Conservation (phyloP, 1,140 invertebrate genomes). For the Steinernema feltiae region DNA sequence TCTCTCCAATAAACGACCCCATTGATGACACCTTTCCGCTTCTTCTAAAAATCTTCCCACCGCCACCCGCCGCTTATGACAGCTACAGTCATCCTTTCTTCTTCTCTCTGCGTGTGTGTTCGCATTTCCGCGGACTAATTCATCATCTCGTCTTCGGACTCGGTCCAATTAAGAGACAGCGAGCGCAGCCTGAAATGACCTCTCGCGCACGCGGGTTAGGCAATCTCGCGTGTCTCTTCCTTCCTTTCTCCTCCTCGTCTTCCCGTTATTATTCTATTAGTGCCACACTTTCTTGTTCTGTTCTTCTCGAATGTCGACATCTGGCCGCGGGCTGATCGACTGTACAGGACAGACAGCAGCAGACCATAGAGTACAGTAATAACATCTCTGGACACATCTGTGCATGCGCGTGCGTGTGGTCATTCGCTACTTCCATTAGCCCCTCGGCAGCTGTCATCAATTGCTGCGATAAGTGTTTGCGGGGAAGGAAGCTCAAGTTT, state of each 20-base stretch:
- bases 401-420: background rate
- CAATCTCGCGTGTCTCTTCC: background rate
- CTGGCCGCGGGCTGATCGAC: background rate
- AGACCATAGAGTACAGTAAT: constrained; percentile 1
- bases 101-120: too few relatives aligned
- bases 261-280: constrained; percentile 10
- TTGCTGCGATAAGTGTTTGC: background rate
- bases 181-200: background rate
- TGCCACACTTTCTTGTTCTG: background rate
- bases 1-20: background rate
- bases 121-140: too few relatives aligned
- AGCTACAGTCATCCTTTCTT: too few relatives aligned
- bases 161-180: background rate
- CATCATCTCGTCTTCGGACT: too few relatives aligned
- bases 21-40: background rate
- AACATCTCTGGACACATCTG: background rate
- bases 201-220: background rate
- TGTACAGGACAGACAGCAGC: background rate
- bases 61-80: background rate
- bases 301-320: constrained; percentile 1
- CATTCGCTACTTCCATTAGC: background rate
- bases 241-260: too few relatives aligned
- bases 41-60: background rate
- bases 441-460: constrained; percentile 11
- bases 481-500: background rate